Percentiles rank a stretch among this genome's conserved stretches.
Evolutionary conservation across 2,113 vertebrate genomes (phyloP).

Genomic region (Ascaphus truei): DNA sequence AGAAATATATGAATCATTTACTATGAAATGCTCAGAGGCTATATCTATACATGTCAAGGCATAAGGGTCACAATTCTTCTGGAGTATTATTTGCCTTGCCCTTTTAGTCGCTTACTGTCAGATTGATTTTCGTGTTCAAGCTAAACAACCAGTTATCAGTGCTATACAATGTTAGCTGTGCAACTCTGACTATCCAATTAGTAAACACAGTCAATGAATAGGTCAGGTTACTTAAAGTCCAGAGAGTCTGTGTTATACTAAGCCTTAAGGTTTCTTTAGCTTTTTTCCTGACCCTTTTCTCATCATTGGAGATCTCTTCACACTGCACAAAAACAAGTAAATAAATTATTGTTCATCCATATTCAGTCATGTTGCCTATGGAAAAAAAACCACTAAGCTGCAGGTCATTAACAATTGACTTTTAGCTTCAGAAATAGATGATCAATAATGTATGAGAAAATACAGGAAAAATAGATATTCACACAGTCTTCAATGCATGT

Average conservation of each 20-base stretch:
- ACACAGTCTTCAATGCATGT: neutral
- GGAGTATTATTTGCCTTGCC: constrained; percentile 51
- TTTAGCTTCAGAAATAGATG: neutral
- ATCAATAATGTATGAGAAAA: too few relatives aligned
- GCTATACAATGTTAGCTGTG: constrained; percentile 39
- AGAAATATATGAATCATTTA: constrained; percentile 35
- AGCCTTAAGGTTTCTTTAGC: constrained; percentile 43
- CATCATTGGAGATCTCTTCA: constrained; percentile 46
- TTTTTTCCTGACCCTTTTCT: constrained; percentile 53
- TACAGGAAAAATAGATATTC: too few relatives aligned
- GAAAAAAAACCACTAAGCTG: constrained; percentile 35
- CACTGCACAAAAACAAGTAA: constrained; percentile 41
- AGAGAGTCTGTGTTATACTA: constrained; percentile 33
- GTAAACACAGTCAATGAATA: constrained; percentile 59
- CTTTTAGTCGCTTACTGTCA: constrained; percentile 48
- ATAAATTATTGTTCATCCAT: constrained; percentile 46
- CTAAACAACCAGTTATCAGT: constrained; percentile 55
- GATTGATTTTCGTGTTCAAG: constrained; percentile 66
- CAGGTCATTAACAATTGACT: constrained; percentile 38
- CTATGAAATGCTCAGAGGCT: constrained; percentile 39
- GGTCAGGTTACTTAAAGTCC: constrained; percentile 49
- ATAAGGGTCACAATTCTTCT: constrained; percentile 43
- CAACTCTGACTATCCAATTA: constrained; percentile 61
- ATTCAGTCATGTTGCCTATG: constrained; percentile 35
- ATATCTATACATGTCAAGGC: constrained; percentile 48